These are phyloP conservation scores for Vidua chalybeata DNA, from an alignment of 2,113 vertebrate species.

Conservation along the genomic window DNA sequence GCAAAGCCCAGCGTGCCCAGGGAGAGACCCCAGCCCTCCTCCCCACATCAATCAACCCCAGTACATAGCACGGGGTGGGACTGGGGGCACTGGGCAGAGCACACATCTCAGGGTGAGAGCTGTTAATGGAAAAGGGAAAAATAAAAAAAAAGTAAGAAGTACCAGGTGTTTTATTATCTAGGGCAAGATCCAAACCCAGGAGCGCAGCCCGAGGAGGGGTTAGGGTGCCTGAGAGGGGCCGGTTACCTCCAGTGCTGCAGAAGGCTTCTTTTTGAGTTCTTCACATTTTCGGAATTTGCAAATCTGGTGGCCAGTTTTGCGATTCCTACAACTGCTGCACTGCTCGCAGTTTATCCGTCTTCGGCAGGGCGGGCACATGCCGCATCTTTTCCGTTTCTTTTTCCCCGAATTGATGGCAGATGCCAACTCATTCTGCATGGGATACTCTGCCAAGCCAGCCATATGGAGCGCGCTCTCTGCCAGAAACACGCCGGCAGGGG, in stretches of 20 bases:
- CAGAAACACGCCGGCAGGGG: conserved; percentile 96
- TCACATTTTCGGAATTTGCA: conserved; percentile 99
- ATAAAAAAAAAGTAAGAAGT: conserved; percentile 54
- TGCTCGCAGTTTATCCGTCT: conserved; percentile 99
- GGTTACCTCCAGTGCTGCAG: conserved; percentile 98
- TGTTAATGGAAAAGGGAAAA: conserved; percentile 36
- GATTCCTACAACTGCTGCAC: conserved; percentile 99
- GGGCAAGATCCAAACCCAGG: conserved; percentile 66
- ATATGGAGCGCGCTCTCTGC: conserved; percentile 98
- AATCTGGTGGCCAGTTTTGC: conserved; percentile 99
- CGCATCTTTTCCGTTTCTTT: conserved; percentile 99
- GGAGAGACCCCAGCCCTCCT: background rate
- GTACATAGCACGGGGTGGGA: background rate
- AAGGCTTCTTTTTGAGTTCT: conserved; percentile 99
- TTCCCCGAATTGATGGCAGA: conserved; percentile 98
- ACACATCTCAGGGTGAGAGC: background rate
- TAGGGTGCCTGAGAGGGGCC: conserved; percentile 65
- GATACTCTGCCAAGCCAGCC: conserved; percentile 96
- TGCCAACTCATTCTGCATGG: conserved; percentile 96
- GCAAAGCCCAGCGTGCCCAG: accelerated
- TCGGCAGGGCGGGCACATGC: conserved; percentile 96
- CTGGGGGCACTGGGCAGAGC: background rate
- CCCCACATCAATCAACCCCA: background rate
- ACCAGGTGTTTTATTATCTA: conserved; percentile 63
- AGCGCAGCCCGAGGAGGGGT: conserved; percentile 74